Evolutionary conservation across 1,140 invertebrate genomes (phyloP).

Genomic region (Theocolax elegans): DNA sequence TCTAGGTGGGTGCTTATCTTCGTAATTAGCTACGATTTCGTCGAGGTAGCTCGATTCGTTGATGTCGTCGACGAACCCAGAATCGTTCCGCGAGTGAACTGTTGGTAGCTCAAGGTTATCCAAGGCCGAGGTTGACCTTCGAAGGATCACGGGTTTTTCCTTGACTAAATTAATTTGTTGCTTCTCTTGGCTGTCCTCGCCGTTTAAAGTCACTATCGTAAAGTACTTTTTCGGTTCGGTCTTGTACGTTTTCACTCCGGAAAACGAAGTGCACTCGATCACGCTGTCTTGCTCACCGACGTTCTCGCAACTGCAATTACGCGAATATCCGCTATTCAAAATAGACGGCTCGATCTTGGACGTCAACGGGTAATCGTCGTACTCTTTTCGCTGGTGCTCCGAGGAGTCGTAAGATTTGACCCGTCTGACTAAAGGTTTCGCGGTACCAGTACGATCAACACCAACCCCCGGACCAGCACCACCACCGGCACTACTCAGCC

Average conservation of each 20-base stretch:
- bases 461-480: too few species aligned
- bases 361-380: not conserved
- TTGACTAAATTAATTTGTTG: not conserved
- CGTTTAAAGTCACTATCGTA: constrained; percentile 31
- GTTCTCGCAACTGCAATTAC: constrained; percentile 1
- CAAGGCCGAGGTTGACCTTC: not conserved
- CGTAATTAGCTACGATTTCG: not conserved
- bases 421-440: not conserved
- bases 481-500: not conserved
- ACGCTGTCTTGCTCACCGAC: not conserved
- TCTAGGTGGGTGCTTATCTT: constrained; percentile 17
- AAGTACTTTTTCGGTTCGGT: constrained; percentile 24
- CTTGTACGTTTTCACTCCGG: not conserved
- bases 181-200: constrained; percentile 4
- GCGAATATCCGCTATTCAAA: not conserved
- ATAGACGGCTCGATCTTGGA: not conserved
- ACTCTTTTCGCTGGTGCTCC: not conserved
- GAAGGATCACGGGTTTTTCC: not conserved
- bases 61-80: constrained; percentile 33
- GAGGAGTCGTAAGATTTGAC: not conserved
- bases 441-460: not conserved
- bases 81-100: constrained; percentile 34
- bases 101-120: not conserved
- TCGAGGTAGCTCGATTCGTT: not conserved
- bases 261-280: constrained; percentile 30